Base-by-base conservation (phyloP, 2,797 vertebrate species). In the Malacoctenus gilli region DNA sequence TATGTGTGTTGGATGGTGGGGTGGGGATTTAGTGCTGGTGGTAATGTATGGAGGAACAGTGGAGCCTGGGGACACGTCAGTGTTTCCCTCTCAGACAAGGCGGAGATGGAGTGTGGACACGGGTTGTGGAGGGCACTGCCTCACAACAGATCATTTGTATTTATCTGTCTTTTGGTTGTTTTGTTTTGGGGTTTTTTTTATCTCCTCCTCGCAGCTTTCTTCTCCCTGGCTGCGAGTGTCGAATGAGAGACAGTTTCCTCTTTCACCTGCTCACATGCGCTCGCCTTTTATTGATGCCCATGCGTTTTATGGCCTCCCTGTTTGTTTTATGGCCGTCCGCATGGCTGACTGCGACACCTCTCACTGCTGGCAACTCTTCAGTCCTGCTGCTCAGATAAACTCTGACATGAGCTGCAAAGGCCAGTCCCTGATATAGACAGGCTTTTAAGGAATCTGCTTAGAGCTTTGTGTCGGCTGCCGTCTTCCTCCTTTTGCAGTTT, bases 371-470 rank as follows among this genome's bases (percentile, higher is more conserved):
- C 42, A 23, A 40, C 60, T 44, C 1, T 71, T 73, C 59, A 68
- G 68, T 40, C 49, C 12, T 31, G 42, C 40, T 74, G 61, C 25
- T 38, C 54, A 58, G 72, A 78, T 76, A 52, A 54, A 69, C 73
- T 74, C 56, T 78, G 77, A 78, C 73, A 61, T 72, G 65, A 77
- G 75, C 75, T 67, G 47, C 59, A 59, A 43, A 70, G 31, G 19
- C 70, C 32, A 41, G 30, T 25, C 44, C 58, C 50, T 58, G 62
- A 71, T 67, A 62, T 49, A 83, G 62, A 80, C 54, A 1, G 20
- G 35, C 59, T 78, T 77, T 81, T 31, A 64, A 59, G 42, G 32
- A 53, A 68, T 62, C 47, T 65, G 47, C 56, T 52, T 35, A 10
- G 21, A 63, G 18, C 46, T 50, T 25, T 46, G 13, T 53, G 14